Conservation (phyloP, 2,113 vertebrate genomes). For the Sapajus apella region DNA sequence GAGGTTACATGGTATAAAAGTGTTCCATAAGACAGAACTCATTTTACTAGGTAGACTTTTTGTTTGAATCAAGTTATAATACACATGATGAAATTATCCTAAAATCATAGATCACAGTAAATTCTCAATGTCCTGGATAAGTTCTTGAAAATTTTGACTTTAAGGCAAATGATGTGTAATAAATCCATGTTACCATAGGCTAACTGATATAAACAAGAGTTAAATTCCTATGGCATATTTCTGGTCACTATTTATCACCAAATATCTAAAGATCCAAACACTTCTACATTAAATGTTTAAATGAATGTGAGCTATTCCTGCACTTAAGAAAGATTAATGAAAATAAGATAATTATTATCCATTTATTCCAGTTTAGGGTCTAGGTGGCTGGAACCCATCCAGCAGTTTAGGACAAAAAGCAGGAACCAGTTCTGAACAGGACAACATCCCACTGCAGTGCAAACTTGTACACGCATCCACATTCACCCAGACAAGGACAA, state of each 20-base stretch:
- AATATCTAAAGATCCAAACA: background rate
- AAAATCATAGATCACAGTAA: background rate
- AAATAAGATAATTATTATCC: background rate
- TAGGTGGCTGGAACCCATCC: background rate
- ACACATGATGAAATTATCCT: background rate
- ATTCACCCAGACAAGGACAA: background rate
- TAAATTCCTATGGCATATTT: background rate
- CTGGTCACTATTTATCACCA: background rate
- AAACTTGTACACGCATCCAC: background rate
- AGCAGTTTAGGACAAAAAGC: background rate
- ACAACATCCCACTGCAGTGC: background rate
- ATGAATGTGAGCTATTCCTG: background rate
- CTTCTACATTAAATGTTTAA: background rate
- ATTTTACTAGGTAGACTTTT: slow-evolving; percentile 2
- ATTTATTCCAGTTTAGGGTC: background rate
- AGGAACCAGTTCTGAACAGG: too few relatives aligned
- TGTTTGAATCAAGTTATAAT: background rate
- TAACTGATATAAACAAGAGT: background rate
- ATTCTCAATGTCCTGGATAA: background rate
- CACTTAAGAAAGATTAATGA: background rate
- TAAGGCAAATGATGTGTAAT: background rate
- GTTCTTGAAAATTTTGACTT: background rate
- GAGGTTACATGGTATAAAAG: background rate
- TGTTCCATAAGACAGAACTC: background rate
- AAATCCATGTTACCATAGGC: background rate